These are phyloP conservation scores for Microdon myrmicae DNA, from an alignment of 2,888 invertebrate species.

Conservation along the genomic window DNA sequence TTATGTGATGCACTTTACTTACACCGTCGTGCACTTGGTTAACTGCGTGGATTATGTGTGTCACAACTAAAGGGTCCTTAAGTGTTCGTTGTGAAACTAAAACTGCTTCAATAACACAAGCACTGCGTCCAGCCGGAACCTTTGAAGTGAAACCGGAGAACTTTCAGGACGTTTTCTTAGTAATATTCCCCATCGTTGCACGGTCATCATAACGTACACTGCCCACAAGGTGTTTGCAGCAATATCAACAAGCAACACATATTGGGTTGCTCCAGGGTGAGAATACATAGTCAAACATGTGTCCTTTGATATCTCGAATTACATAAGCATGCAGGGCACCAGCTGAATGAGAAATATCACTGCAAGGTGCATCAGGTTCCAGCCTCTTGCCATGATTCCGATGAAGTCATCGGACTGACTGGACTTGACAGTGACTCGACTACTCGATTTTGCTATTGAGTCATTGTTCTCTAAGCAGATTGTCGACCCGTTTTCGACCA, in stretches of 20 bases:
- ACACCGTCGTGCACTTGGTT: slow-evolving; percentile 20
- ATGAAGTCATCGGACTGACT: slow-evolving; percentile 38
- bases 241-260: slow-evolving; percentile 49
- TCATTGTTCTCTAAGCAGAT: slow-evolving; percentile 45
- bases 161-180: slow-evolving; percentile 48
- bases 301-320: slow-evolving; percentile 42
- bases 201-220: slow-evolving; percentile 24
- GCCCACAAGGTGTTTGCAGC: slow-evolving; percentile 41
- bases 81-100: slow-evolving; percentile 25
- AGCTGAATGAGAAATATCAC: slow-evolving; percentile 24
- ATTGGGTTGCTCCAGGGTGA: no score
- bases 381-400: slow-evolving; percentile 26
- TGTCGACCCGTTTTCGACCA: slow-evolving; percentile 40
- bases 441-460: slow-evolving; percentile 28
- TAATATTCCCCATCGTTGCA: slow-evolving; percentile 44
- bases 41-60: slow-evolving; percentile 38
- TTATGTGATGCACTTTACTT: no score
- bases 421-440: slow-evolving; percentile 22
- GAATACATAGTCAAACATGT: slow-evolving; percentile 44
- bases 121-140: slow-evolving; percentile 37
- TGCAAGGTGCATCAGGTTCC: slow-evolving; percentile 40
- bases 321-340: slow-evolving; percentile 42
- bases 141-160: slow-evolving; percentile 53
- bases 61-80: slow-evolving; percentile 38
- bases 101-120: not conserved